A percentile compares a stretch with the other conserved stretches of the same genome.
These are phyloP conservation scores for Idris sp. DNA, from an alignment of 1,140 invertebrate genomes.

Conservation along the genomic window DNA sequence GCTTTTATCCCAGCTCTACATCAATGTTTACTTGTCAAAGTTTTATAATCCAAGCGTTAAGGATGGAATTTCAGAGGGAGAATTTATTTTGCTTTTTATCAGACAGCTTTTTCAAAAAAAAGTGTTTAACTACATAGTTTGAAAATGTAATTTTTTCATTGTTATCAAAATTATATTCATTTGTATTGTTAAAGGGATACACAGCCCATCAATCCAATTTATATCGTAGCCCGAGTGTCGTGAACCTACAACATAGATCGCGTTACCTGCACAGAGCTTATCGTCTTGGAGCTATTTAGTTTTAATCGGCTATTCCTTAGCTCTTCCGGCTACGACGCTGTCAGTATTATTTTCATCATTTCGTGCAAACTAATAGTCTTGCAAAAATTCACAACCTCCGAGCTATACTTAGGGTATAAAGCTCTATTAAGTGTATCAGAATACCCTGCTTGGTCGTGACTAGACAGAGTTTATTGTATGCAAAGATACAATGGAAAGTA, in stretches of 20 bases:
- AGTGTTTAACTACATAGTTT: no score
- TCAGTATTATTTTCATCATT: slow-evolving; percentile 49
- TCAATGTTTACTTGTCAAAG: slow-evolving; percentile 20
- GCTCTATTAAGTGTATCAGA: slow-evolving; percentile 9
- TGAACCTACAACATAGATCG: slow-evolving; percentile 44
- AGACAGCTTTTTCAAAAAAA: no score
- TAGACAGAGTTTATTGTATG: slow-evolving; percentile 10
- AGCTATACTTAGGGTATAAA: slow-evolving; percentile 1
- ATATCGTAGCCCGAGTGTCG: slow-evolving; percentile 43
- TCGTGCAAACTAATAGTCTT: slow-evolving; percentile 21
- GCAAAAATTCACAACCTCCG: slow-evolving; percentile 23
- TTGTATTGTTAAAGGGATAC: slow-evolving; percentile 55
- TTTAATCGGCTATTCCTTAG: slow-evolving; percentile 46
- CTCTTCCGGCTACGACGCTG: slow-evolving; percentile 38
- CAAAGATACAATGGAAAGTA: not conserved
- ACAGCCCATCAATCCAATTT: slow-evolving; percentile 56
- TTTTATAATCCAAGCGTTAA: no score
- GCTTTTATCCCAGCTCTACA: slow-evolving; percentile 25
- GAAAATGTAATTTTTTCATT: no score
- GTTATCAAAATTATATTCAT: no score
- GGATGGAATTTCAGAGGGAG: no score
- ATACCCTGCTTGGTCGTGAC: slow-evolving; percentile 6
- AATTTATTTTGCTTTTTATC: no score
- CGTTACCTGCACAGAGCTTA: slow-evolving; percentile 58
- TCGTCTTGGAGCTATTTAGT: slow-evolving; percentile 38